Evolutionary conservation across 2,113 vertebrate species (phyloP), one percentile per base, ranked within the genome.

Genomic region (Chloropsis hardwickii): DNA sequence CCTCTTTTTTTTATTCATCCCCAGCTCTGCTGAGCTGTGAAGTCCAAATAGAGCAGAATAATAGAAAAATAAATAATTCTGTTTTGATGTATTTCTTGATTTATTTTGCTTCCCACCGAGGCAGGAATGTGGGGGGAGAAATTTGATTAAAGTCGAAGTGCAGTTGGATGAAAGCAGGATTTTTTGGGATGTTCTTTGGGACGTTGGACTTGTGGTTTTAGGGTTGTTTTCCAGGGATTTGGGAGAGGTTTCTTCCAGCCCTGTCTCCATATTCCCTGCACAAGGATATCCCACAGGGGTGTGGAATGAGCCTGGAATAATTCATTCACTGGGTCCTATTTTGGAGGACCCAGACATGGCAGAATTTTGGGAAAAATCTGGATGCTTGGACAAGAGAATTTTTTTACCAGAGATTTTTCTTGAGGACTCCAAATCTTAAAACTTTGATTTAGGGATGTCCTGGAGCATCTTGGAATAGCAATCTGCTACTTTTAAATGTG

Each of bases 51-150:
- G 88, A 88, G 64, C 3, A 1, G 29, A 33, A 47, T 21, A 25
- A 6, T 1, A 17, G 11, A 10, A 57, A n/a, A 57, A 67, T 1
- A 39, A 48, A 39, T 14, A 14, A 48, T 57, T 35, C 37, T 29
- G 50, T 51, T 90, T 88, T 73, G 76, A 90, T 71, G 82, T n/a
- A 88, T 94, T 81, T 64, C 85, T 42, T 27, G 64, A 40, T 95
- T 95, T 94, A 90, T 86, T 93, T 95, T 47, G 76, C 45, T 58
- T 92, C 91, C 74, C 14, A 1, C 82, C 35, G 20, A 58, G 90
- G 82, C 79, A 73, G 71, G 76, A 88, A 94, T 33, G 76, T 17
- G 37, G 47, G 71, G 53, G 33, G 67, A 85, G 90, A 65, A 78
- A 29, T 88, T 20, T 20, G 82, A 48, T 82, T 56, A 7, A 50